Base-by-base conservation (phyloP, 2,797 vertebrate species). In the Chelon labrosus region DNA sequence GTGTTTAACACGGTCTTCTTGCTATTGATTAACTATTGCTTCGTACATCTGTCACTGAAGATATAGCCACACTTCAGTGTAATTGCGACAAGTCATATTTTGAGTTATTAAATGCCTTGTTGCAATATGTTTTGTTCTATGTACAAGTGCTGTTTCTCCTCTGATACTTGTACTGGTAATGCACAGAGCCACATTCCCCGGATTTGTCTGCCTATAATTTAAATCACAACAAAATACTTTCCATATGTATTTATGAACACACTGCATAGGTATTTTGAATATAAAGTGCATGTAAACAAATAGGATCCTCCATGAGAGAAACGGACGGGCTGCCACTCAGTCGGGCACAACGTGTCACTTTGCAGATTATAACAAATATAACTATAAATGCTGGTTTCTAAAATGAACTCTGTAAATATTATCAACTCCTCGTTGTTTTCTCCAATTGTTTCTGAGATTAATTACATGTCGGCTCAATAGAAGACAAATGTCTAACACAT, bases 131-230 rank as follows among this genome's bases (percentile, higher is more conserved):
- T 38, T 1, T 66, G 5, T 61, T 0, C 39, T 6, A 53, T 19
- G 10, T 49, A 10, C 2, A 20, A 20, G 42, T 38, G n/a, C 44
- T 41, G 58, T 56, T 41, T 44, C 41, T 44, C 35, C 9, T 55
- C 25, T 64, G 44, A 25, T 55, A 46, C 66, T 31, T 75, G 55
- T 78, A 38, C 10, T 22, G 12, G 27, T 64, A 44, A 19, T 51
- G 1, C 19, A 60, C 10, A 20, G n/a, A 52, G 10, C 7, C 56
- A 67, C 20, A 19, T n/a, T 44, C 11, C 25, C 27, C 17, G 13
- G 8, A 1, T 20, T 37, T 12, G 9, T 1, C 2, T 39, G 46
- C 35, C 39, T 37, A 9, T 55, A 25, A 13, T 16, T 9, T 38
- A 46, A 66, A 56, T 31, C 22, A 38, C 42, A 51, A 35, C 31